Evolutionary conservation across 2,888 invertebrate species (phyloP).

Genomic region (Hydriomena furcata): DNA sequence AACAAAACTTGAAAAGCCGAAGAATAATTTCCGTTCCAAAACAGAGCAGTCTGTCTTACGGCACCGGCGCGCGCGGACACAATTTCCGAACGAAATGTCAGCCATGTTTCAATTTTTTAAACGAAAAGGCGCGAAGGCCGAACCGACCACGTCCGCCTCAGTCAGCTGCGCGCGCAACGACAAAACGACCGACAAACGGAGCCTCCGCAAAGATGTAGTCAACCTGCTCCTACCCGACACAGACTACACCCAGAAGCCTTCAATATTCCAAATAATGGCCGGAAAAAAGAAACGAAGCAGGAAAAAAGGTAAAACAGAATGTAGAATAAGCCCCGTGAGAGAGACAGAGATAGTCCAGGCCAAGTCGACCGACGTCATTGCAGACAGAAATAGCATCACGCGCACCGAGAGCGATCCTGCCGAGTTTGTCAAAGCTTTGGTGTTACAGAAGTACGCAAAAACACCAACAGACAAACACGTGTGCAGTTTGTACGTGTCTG

Average conservation of each 20-base stretch:
- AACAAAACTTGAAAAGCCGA: conserved; percentile 28
- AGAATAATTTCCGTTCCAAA: conserved; percentile 32
- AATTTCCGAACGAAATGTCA: conserved; percentile 50
- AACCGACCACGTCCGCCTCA: conserved; percentile 52
- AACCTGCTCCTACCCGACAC: conserved; percentile 71
- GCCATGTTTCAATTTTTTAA: conserved; percentile 79
- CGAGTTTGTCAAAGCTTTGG: conserved; percentile 73
- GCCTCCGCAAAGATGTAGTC: conserved; percentile 72
- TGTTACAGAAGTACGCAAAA: conserved; percentile 75
- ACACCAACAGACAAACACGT: conserved; percentile 67
- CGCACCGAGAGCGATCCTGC: conserved; percentile 49
- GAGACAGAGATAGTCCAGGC: conserved; percentile 30
- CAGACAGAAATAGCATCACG: conserved; percentile 66
- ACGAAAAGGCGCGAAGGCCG: conserved; percentile 72
- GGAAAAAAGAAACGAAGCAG: conserved; percentile 66
- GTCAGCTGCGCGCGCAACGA: conserved; percentile 64
- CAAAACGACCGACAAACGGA: conserved; percentile 46
- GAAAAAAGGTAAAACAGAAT: conserved; percentile 58
- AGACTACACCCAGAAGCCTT: conserved; percentile 68
- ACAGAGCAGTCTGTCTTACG: conserved; percentile 50
- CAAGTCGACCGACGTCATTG: conserved; percentile 54
- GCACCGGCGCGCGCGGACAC: conserved; percentile 57
- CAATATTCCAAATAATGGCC: conserved; percentile 75
- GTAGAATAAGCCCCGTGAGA: conserved; percentile 56
- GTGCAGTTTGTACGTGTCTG: conserved; percentile 71